These are phyloP conservation scores for Dipodomys merriami DNA, from an alignment of 2,113 vertebrate genomes.

Conservation along the genomic window DNA sequence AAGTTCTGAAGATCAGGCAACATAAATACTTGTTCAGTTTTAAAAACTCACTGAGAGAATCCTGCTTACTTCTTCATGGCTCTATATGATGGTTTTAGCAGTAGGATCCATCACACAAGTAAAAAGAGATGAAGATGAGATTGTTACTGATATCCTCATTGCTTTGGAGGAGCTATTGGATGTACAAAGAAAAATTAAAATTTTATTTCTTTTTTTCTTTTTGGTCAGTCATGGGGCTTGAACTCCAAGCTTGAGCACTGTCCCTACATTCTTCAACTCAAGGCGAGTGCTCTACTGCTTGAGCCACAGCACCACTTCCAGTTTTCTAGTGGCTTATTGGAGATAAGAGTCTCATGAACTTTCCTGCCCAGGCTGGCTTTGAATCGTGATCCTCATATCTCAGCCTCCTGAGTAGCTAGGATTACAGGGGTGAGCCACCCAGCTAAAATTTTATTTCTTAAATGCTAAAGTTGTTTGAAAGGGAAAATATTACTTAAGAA, in stretches of 20 bases:
- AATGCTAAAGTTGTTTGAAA: not conserved
- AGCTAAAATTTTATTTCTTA: slow-evolving; percentile 6
- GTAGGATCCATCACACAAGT: not conserved
- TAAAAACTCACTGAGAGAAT: not conserved
- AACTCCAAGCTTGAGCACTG: too few relatives aligned
- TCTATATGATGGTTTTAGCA: not conserved
- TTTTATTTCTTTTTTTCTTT: too few relatives aligned
- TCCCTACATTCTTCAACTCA: too few relatives aligned
- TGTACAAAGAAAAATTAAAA: not conserved
- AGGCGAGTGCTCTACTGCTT: too few relatives aligned
- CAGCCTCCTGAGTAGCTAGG: too few relatives aligned
- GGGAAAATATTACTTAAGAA: not conserved
- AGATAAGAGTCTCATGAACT: too few relatives aligned
- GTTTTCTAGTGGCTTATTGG: too few relatives aligned
- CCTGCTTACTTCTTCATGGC: not conserved
- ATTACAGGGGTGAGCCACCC: too few relatives aligned
- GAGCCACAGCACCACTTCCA: too few relatives aligned
- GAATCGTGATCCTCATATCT: too few relatives aligned
- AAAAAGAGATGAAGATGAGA: not conserved
- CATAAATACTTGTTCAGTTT: slow-evolving; percentile 8
- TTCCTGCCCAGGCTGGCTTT: too few relatives aligned
- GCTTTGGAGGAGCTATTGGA: slow-evolving; percentile 1
- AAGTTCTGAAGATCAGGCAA: not conserved
- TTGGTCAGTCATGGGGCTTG: too few relatives aligned
- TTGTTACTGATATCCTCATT: not conserved